Percentiles rank a stretch among this genome's conserved stretches.
phyloP scores from a whole-genome alignment of 2,797 vertebrate species.

The Morus bassanus region DNA sequence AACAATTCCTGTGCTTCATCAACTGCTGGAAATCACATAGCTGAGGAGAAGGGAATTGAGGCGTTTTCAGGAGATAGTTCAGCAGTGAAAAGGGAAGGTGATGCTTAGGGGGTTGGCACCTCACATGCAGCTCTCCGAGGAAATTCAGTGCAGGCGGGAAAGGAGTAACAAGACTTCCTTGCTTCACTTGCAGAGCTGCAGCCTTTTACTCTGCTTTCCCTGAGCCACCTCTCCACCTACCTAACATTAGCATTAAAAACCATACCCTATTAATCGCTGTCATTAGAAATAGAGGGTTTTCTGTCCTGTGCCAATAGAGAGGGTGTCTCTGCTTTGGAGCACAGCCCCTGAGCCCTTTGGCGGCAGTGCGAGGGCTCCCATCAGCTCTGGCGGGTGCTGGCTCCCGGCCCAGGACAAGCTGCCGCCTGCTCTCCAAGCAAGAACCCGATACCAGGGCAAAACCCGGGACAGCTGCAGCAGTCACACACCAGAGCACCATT shows the following conservation, averaged over 20 bases:
- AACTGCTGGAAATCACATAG: background rate
- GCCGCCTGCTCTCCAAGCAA: background rate
- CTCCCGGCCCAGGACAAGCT: background rate
- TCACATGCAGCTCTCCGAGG: background rate
- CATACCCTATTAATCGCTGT: background rate
- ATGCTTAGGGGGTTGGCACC: background rate
- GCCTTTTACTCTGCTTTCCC: background rate
- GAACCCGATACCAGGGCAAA: background rate
- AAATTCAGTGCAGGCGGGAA: background rate
- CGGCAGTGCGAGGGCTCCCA: background rate
- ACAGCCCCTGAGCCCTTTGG: background rate
- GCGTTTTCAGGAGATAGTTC: background rate
- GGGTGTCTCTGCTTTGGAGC: background rate
- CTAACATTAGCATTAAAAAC: background rate
- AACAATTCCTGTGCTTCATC: background rate
- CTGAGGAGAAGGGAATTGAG: background rate
- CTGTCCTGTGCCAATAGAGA: background rate
- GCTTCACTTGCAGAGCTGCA: background rate
- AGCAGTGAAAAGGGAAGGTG: background rate
- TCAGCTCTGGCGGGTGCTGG: background rate
- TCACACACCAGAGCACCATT: background rate
- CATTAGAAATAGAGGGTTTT: background rate
- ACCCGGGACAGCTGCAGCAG: slow-evolving; percentile 21
- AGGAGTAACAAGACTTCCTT: background rate
- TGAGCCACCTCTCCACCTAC: background rate